These are phyloP conservation scores for Hydrophis major DNA, from an alignment of 2,797 vertebrate genomes.

Conservation along the genomic window DNA sequence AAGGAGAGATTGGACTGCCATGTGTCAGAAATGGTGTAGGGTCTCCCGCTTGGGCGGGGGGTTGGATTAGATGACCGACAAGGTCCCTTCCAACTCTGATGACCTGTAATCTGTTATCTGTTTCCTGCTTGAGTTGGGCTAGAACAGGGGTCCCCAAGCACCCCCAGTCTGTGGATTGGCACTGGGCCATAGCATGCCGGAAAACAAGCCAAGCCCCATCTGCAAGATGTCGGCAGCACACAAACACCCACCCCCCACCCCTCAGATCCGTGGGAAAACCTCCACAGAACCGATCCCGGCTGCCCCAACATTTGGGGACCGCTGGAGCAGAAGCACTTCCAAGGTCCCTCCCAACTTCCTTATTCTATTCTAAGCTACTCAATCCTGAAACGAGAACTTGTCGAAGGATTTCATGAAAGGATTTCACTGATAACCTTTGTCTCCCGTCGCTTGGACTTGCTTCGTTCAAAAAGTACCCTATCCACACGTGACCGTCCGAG, in stretches of 20 bases:
- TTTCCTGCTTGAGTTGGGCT: background rate
- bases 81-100: too few relatives aligned
- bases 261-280: too few relatives aligned
- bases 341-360: background rate
- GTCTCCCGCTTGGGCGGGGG: background rate
- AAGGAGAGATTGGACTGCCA: background rate
- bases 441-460: background rate
- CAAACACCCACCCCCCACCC: too few relatives aligned
- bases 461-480: background rate
- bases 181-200: too few relatives aligned
- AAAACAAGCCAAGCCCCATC: too few relatives aligned
- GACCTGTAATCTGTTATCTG: too few relatives aligned
- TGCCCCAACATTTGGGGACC: too few relatives aligned
- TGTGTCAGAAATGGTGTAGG: background rate
- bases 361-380: background rate
- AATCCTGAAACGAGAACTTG: background rate
- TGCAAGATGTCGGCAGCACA: too few relatives aligned
- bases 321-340: background rate
- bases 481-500: background rate
- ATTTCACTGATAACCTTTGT: background rate
- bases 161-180: too few relatives aligned
- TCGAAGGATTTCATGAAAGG: background rate
- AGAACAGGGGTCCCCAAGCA: too few relatives aligned
- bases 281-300: too few relatives aligned
- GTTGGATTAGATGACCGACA: too few relatives aligned